phyloP scores from a whole-genome alignment of 2,888 invertebrate genomes.

The Trimorus sp. region DNA sequence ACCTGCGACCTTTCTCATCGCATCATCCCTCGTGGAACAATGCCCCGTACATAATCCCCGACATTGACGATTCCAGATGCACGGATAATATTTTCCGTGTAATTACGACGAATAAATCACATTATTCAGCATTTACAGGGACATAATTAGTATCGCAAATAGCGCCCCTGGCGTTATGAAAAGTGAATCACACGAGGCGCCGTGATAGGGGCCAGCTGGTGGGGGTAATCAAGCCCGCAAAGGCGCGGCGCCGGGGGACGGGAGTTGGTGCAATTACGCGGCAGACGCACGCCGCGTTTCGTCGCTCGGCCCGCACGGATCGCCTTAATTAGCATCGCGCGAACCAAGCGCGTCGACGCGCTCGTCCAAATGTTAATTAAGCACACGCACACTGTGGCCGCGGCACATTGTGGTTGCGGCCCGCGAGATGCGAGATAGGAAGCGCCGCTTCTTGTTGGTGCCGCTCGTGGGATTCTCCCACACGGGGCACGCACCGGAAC shows the following conservation, averaged over 20 bases:
- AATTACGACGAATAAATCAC: constrained; percentile 59
- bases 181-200: constrained; percentile 19
- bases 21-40: constrained; percentile 45
- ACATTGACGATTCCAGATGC: constrained; percentile 50
- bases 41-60: constrained; percentile 40
- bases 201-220: neutral
- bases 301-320: constrained; percentile 37
- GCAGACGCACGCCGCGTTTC: constrained; percentile 48
- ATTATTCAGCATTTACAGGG: constrained; percentile 54
- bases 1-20: constrained; percentile 50
- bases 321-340: constrained; percentile 58
- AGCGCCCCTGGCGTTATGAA: constrained; percentile 39
- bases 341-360: constrained; percentile 58
- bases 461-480: constrained; percentile 58
- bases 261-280: constrained; percentile 45
- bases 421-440: constrained; percentile 53
- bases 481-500: constrained; percentile 61
- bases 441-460: constrained; percentile 38
- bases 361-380: constrained; percentile 59
- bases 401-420: constrained; percentile 40
- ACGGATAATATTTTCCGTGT: constrained; percentile 57
- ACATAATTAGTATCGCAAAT: constrained; percentile 57
- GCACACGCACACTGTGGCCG: constrained; percentile 30
- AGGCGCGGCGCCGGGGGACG: constrained; percentile 1
- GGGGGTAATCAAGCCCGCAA: neutral